Evolutionary conservation across 2,113 vertebrate genomes (phyloP), one percentile per base, ranked within the genome.

Genomic region (Lontra canadensis): DNA sequence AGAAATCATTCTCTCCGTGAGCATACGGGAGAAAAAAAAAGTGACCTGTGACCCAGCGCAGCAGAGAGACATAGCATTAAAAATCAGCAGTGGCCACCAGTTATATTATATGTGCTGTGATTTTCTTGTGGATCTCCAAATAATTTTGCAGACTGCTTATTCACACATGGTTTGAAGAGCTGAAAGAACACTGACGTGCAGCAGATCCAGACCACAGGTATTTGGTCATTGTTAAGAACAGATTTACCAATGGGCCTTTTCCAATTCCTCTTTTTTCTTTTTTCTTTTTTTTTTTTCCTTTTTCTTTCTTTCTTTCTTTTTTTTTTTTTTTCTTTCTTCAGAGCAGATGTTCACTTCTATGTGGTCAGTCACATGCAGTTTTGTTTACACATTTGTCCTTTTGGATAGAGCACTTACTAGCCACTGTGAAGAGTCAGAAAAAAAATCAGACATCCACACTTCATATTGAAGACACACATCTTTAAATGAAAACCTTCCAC

Each of bases 191-290:
- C 36, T 87, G 67, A 80, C 31, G 42, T 2, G 23, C 49, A 59
- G 23, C 25, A 57, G 42, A 84, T 97, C 89, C 95, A 97, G 92
- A 98, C 97, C 96, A 92, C 97, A 98, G 96, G 90, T 92, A 98
- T 97, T 93, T 94, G 20, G 74, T 71, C 84, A 76, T 96, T 69
- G 74, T 36, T 57, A 47, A 96, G 90, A 96, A 44, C 95, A 96
- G 97, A 96, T 88, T 97, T 80, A 49, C 79, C 79, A 71, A 63
- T 55, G 42, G 67, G 69, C 92, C 87, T 96, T 96, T 97, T 90
- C 95, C 87, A 95, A 34, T 81, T 94, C 79, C 52, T 78, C 47
- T 47, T 34, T 65, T 6, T 88, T 34, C 13, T 4, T 65, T 34
- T 11, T 42, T 42, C 31, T 6, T 65, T 94, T 82, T 63, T 73